phyloP scores from a whole-genome alignment of 2,113 vertebrate genomes.

The Melanerpes formicivorus region DNA sequence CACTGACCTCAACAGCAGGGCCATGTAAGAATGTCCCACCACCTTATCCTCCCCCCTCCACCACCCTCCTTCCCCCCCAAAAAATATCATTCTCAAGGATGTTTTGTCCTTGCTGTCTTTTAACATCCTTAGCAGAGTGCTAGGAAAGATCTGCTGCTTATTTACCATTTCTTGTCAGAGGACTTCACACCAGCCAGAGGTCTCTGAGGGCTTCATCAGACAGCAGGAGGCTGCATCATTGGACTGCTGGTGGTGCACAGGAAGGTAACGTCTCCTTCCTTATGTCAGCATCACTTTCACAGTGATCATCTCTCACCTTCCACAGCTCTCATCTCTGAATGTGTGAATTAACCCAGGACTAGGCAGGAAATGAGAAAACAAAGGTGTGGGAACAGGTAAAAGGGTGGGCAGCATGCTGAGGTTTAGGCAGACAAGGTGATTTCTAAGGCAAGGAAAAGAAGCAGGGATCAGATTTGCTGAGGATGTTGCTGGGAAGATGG shows the following conservation, averaged over 20 bases:
- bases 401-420: background rate
- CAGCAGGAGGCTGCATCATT: background rate
- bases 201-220: background rate
- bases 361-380: background rate
- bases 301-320: background rate
- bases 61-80: background rate
- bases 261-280: background rate
- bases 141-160: background rate
- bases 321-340: background rate
- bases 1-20: background rate
- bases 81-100: background rate
- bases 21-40: background rate
- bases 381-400: background rate
- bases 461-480: background rate
- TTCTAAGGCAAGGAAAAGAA: background rate
- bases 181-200: background rate
- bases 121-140: background rate
- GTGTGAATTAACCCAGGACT: background rate
- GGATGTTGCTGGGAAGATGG: background rate
- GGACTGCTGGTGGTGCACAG: background rate
- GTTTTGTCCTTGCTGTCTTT: background rate
- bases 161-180: background rate
- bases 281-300: background rate
- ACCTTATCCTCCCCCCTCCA: background rate
- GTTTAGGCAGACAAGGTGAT: background rate